These are phyloP conservation scores for Datnioides undecimradiatus DNA, from an alignment of 2,113 vertebrate species.

Conservation along the genomic window DNA sequence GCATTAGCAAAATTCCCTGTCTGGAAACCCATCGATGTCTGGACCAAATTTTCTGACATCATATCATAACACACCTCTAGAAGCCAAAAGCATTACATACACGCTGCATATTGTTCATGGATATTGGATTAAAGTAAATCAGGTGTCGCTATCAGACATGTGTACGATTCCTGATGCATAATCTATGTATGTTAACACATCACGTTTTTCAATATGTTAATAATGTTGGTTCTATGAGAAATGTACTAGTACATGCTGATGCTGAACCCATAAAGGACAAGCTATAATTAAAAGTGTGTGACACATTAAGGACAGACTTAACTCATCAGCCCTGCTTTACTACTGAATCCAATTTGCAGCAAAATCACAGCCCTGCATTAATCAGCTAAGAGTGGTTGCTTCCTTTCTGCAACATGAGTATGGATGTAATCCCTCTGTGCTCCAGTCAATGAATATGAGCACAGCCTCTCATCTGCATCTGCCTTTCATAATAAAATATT, in stretches of 20 bases:
- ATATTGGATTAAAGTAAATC: not conserved
- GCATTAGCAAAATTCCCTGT: too few relatives aligned
- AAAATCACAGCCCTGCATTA: slow-evolving; percentile 21
- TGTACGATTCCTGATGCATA: not conserved
- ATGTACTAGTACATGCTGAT: not conserved
- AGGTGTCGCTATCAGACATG: not conserved
- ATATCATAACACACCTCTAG: not conserved
- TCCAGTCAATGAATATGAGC: slow-evolving; percentile 14
- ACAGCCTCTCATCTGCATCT: slow-evolving; percentile 26
- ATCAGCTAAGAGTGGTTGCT: not conserved
- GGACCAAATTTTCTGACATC: not conserved
- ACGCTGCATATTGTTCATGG: not conserved
- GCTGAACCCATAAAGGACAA: not conserved
- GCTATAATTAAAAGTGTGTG: not conserved
- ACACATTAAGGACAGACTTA: not conserved
- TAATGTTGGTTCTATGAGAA: not conserved
- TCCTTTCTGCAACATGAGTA: slow-evolving; percentile 14
- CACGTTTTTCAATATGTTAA: not conserved
- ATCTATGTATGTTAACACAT: not conserved
- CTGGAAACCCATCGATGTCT: too few relatives aligned
- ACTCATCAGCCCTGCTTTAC: not conserved
- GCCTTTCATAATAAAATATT: slow-evolving; percentile 62
- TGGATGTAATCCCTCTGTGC: slow-evolving; percentile 15
- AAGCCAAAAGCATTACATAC: not conserved
- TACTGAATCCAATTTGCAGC: not conserved